Evolutionary conservation across 2,888 invertebrate genomes (phyloP).

Genomic region (Macrosoma leucophasiata): DNA sequence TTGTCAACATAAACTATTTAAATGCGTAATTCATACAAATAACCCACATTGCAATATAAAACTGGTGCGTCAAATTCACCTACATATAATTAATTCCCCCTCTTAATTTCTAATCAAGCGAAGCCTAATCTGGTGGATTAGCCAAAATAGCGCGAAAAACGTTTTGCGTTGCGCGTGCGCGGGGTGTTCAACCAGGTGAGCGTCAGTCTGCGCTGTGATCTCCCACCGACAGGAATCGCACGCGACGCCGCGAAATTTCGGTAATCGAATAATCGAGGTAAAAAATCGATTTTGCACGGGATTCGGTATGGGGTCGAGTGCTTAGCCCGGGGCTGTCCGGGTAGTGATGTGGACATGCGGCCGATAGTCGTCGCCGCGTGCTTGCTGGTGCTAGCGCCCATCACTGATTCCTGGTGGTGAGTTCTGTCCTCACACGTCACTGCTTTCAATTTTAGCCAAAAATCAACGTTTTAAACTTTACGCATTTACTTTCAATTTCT

Average conservation of each 20-base stretch:
- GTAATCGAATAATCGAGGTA: conserved; percentile 41
- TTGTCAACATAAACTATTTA: no score
- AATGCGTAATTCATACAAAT: no score
- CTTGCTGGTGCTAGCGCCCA: conserved; percentile 90
- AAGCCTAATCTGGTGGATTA: conserved; percentile 71
- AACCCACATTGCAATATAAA: no score
- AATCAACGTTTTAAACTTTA: no score
- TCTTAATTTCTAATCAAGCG: conserved; percentile 57
- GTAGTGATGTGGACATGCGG: conserved; percentile 79
- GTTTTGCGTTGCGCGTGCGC: conserved; percentile 63
- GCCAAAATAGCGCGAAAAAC: conserved; percentile 75
- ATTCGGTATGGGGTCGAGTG: conserved; percentile 4
- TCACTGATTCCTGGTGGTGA: conserved; percentile 92
- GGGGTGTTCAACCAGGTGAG: conserved; percentile 55
- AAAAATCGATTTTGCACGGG: conserved; percentile 12
- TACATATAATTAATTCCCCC: no score
- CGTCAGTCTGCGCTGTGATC: conserved; percentile 69
- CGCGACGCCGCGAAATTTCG: conserved; percentile 60
- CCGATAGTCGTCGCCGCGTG: conserved; percentile 88
- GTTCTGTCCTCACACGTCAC: no score
- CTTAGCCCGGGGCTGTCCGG: conserved; percentile 38
- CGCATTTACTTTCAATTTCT: no score
- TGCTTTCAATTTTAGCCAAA: no score
- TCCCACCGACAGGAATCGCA: conserved; percentile 67
- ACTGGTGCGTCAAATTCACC: no score